Evolutionary conservation across 2,888 invertebrate genomes (phyloP), one percentile per base, ranked within the genome.

Genomic region (Eupithecia exiguata): DNA sequence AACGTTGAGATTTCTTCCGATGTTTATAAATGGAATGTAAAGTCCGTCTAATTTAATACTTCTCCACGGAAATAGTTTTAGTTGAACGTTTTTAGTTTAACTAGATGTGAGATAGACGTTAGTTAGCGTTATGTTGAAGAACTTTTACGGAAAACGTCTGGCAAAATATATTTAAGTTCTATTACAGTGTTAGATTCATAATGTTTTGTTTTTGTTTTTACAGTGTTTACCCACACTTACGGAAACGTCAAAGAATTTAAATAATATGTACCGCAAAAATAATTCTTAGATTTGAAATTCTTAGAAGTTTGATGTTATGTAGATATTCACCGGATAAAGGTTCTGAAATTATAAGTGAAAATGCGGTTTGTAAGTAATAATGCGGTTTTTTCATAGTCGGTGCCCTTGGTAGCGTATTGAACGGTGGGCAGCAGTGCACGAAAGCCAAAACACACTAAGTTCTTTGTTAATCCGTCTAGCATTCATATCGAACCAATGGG

Each of bases 21-120:
- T 78, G 74, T 77, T 77, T 78, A 75, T 75, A 75, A 80, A 80
- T 77, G 78, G 70, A 78, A 78, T 78, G 75, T 71, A 75, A 77
- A 77, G 71, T 73, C 71, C 74, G 63, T 71, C 71, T 62, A 61
- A 67, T 74, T 74, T 78, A 74, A 75, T 72, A 75, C 78, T 74
- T 72, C 69, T 53, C 72, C 72, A 69, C 14, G 65, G 69, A 74
- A 71, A 38, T 67, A 62, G 49, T 67, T 71, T 71, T n/a, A 40
- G 40, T 61, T 61, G 53, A 71, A 71, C 21, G 49, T 70, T 66
- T 67, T 70, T 43, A 62, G 35, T 62, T 40, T 61, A 66, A 67
- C 35, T 43, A 9, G 16, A 65, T 69, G 63, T n/a, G 36, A 25
- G 10, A 43, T 61, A 25, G 53, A 68, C 38, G 21, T 61, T 61